Conservation (phyloP, 1,140 invertebrate genomes). For the Drosophila mauritiana region DNA sequence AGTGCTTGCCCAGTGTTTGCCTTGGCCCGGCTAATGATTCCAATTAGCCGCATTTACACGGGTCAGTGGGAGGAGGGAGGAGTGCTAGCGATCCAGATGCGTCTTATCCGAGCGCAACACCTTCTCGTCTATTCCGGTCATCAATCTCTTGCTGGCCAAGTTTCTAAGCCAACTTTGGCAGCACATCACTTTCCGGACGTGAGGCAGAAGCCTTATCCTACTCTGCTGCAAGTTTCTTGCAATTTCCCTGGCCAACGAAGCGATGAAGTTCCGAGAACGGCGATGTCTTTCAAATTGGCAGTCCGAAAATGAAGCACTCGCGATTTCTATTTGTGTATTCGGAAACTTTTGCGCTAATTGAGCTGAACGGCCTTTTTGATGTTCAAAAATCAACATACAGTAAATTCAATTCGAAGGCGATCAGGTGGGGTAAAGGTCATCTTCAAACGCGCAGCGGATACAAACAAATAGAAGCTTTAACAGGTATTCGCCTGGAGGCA, state of each 20-base stretch:
- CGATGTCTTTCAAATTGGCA: slow-evolving; percentile 24
- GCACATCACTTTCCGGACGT: slow-evolving; percentile 25
- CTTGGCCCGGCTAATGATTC: slow-evolving; percentile 60
- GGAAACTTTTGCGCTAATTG: slow-evolving; percentile 48
- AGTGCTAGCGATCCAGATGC: neutral
- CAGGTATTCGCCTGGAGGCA: slow-evolving; percentile 66
- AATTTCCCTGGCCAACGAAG: slow-evolving; percentile 17
- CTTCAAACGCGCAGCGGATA: slow-evolving; percentile 62
- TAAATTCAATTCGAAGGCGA: slow-evolving; percentile 17
- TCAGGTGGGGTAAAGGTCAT: neutral
- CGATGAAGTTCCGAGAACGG: neutral
- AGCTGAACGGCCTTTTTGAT: slow-evolving; percentile 42
- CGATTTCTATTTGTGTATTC: slow-evolving; percentile 11
- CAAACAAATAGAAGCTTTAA: slow-evolving; percentile 61
- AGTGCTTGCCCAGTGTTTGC: slow-evolving; percentile 38
- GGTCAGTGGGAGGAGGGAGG: neutral
- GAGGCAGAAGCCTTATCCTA: slow-evolving; percentile 12
- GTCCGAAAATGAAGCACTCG: slow-evolving; percentile 1
- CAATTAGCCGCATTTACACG: slow-evolving; percentile 60
- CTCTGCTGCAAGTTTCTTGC: slow-evolving; percentile 54
- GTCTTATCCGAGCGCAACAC: slow-evolving; percentile 26
- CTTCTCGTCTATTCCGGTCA: slow-evolving; percentile 2
- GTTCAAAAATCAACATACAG: slow-evolving; percentile 42
- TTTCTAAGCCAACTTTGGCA: slow-evolving; percentile 38
- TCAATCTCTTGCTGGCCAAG: slow-evolving; percentile 33